Percentiles rank a stretch among this genome's conserved stretches.
These are phyloP conservation scores for Octonoba sinensis DNA, from an alignment of 2,888 invertebrate genomes.

Conservation along the genomic window DNA sequence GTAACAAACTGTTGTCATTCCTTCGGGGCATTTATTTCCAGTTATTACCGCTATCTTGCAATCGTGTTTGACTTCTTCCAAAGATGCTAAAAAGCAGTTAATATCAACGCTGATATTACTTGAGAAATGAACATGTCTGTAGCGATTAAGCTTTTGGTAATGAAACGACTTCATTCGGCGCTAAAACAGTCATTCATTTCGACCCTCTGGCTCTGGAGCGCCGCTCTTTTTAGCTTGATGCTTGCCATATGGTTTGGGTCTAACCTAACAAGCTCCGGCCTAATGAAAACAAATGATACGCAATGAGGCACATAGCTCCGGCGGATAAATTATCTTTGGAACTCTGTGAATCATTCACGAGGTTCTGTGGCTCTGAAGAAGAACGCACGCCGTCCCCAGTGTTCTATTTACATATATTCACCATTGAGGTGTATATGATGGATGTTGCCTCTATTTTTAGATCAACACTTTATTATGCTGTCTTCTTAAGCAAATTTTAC, in stretches of 20 bases:
- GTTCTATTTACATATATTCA: no score
- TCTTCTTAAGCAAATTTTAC: no score
- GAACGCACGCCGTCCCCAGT: no score
- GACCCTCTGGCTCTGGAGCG: not conserved
- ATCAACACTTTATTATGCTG: no score
- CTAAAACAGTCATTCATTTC: slow-evolving; percentile 50
- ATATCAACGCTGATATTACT: slow-evolving; percentile 15
- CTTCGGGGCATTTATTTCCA: no score
- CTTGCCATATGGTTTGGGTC: slow-evolving; percentile 41
- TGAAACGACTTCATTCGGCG: slow-evolving; percentile 53
- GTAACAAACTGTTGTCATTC: no score
- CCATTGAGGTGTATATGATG: no score
- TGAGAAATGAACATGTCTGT: slow-evolving; percentile 42
- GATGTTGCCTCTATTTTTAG: no score
- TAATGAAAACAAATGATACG: slow-evolving; percentile 53
- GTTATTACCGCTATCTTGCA: no score
- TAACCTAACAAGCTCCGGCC: slow-evolving; percentile 48
- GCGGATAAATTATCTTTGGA: slow-evolving; percentile 26
- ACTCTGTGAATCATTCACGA: no score
- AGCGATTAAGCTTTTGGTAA: slow-evolving; percentile 35
- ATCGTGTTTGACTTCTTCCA: no score
- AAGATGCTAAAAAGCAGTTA: not conserved
- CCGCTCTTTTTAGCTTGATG: not conserved
- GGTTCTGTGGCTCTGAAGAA: no score
- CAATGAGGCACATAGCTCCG: not conserved